phyloP scores from a whole-genome alignment of 2,888 invertebrate species.

The Harpalus rufipes region DNA sequence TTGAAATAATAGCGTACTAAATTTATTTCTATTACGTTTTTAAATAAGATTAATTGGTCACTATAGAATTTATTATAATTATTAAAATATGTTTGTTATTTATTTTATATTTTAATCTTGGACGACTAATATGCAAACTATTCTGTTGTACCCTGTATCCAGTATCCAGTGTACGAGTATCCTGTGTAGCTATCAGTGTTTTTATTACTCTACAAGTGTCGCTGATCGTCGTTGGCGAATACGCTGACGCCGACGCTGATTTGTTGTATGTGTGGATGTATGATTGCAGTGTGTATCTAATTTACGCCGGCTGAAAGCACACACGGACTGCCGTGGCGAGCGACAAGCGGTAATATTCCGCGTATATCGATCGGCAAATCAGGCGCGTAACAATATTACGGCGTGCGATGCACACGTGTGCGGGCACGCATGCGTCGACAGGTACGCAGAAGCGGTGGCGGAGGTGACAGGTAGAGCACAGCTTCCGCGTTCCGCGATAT shows the following conservation, averaged over 20 bases:
- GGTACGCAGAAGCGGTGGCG: constrained; percentile 50
- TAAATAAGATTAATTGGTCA: no score
- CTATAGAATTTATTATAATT: no score
- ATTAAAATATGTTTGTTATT: no score
- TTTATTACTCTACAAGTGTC: constrained; percentile 29
- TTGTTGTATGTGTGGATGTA: background rate
- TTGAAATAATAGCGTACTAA: no score
- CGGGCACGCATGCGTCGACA: constrained; percentile 42
- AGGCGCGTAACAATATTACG: constrained; percentile 58
- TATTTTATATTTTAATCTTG: no score
- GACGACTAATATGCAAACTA: no score
- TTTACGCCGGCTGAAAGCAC: constrained; percentile 48
- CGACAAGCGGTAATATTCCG: constrained; percentile 44
- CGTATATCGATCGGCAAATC: constrained; percentile 60
- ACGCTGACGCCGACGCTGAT: no score
- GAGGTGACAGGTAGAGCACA: constrained; percentile 65
- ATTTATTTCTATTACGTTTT: no score
- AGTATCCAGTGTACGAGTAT: no score
- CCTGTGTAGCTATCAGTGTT: no score
- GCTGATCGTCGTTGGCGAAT: constrained; percentile 5
- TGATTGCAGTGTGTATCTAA: constrained; percentile 62
- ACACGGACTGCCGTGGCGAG: background rate
- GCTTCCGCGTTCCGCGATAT: constrained; percentile 66
- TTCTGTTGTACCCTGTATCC: no score
- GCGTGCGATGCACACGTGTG: constrained; percentile 51